Base-by-base conservation (phyloP, 2,888 invertebrate species). In the Erynnis tages region DNA sequence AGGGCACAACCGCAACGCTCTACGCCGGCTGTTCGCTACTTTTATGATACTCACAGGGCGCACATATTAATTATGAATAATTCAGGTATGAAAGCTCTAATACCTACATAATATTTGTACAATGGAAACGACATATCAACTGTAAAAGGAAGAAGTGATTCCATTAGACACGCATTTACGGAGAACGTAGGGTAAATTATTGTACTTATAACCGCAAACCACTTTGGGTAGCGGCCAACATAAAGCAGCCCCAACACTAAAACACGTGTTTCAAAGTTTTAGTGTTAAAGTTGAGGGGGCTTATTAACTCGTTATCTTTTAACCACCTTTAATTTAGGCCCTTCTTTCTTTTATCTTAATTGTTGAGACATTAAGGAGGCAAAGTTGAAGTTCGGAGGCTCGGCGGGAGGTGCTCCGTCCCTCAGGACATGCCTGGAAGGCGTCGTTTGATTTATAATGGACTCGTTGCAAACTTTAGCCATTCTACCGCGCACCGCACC, bases 391-490 rank as follows among this genome's bases (percentile, higher is more conserved):
- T 85, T 84, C 70, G 73, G 76, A 73, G 80, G 79, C 79, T 67
- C 79, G 71, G 71, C 66, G 83, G 83, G 81, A 82, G 83, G 81
- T 76, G 82, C 72, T 70, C 70, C 79, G 82, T 85, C 88, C 88
- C 88, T 85, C 82, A 84, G 82, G 89, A 88, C 79, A 85, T 86
- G 87, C 82, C 88, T 81, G 70, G 78, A 72, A 86, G 88, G 87
- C 88, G 82, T 87, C 88, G 82, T 88, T 88, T 88, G 89, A 89
- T 89, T 89, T 89, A 89, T 89, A 89, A 89, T 89, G 88, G 89
- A 88, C 86, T 87, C 84, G 86, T 84, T 80, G 86, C 78, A 83
- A 89, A 89, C 82, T 89, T 89, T 82, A 77, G 80, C 88, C 87
- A 88, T 89, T 88, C 82, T 79, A 67, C 67, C 75, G 79, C 77